Base-by-base conservation (phyloP, 23 tunicate species). In the Botrylloides violaceus region DNA sequence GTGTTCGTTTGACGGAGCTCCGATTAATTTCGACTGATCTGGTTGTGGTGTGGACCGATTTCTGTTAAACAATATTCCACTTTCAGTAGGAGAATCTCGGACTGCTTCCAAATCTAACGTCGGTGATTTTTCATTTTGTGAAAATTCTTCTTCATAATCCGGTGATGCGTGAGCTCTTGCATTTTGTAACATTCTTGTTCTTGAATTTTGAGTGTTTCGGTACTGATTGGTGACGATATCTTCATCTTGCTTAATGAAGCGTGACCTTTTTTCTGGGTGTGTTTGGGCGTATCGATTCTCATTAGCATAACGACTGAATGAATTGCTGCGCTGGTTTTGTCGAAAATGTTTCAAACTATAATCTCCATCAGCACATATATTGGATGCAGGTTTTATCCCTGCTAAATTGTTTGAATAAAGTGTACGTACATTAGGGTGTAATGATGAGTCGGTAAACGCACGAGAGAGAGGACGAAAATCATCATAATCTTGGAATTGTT, bases 391-490 rank as follows among this genome's bases (percentile, higher is more conserved):
- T 59, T 9, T 27, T 73, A 21, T 26, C 19, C 23, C 34, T 25
- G 6, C 53, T 9, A 43, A 59, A 6, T 18, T 6, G 19, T 59
- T 22, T 7, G 7, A 9, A 12, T 59, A 6, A 59, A 22, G 9
- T 9, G 6, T 36, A 7, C 59, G 79, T 81, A 77, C 74, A 65
- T 59, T 66, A 9, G 78, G 76, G 32, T 83, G 63, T 36, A 85
- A 78, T 32, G 74, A 59, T 43, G 65, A 80, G 59, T 85, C 94
- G 60, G 84, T 85, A 59, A 85, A 81, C 18, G 94, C 94, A 48
- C 94, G 66, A 29, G 94, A 79, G 21, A 85, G 71, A 24, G 94
- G 94, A n/a, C 94, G 70, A 36, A 66, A 57, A 3, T 76, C 31
- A 2, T 60, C 35, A 21, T 3, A 43, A 23, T 84, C 63, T 3